phyloP scores from a whole-genome alignment of 2,888 invertebrate species.

The Philaethria dido region DNA sequence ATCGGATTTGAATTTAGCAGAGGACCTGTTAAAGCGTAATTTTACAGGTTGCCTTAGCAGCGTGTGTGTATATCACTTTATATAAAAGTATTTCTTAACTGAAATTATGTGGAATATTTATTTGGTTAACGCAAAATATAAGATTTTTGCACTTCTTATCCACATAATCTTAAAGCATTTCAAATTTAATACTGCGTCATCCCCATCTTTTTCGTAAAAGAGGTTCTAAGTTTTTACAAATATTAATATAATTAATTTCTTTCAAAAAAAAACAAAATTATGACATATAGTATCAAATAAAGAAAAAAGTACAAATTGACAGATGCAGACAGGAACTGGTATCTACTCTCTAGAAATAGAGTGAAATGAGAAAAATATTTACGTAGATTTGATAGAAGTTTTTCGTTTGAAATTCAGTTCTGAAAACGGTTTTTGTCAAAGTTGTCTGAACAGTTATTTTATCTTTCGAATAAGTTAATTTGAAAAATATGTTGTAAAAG shows the following conservation, averaged over 20 bases:
- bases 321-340: neutral
- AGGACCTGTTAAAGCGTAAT: too few species aligned
- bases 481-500: neutral
- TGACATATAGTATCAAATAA: neutral
- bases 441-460: neutral
- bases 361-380: slow-evolving; percentile 13
- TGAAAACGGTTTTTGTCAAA: slow-evolving; percentile 1
- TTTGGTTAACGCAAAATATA: too few species aligned
- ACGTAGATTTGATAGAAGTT: slow-evolving; percentile 8
- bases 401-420: slow-evolving; percentile 2
- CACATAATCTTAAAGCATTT: too few species aligned
- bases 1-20: too few species aligned
- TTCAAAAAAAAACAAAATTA: neutral
- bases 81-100: too few species aligned
- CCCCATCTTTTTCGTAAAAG: too few species aligned
- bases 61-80: too few species aligned
- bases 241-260: neutral
- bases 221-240: neutral
- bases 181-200: too few species aligned
- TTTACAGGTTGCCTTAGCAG: too few species aligned
- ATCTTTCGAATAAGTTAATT: slow-evolving; percentile 4
- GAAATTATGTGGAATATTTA: too few species aligned
- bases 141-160: too few species aligned
- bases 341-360: neutral
- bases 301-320: neutral